Evolutionary conservation across 2,797 vertebrate species (phyloP).

Genomic region (Tokudaia muenninki): DNA sequence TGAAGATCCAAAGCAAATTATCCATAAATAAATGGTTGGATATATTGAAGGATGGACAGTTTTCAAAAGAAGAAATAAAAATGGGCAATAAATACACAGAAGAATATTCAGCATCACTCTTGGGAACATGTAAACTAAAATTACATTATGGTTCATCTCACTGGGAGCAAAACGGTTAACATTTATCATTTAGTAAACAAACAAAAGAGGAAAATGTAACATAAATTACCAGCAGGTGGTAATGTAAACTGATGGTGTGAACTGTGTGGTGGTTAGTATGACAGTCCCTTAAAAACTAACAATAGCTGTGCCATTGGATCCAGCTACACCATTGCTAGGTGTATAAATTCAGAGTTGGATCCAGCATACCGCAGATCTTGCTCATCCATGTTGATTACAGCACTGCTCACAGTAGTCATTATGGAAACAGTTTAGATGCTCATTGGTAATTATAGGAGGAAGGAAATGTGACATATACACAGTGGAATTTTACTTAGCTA

Average conservation of each 20-base stretch:
- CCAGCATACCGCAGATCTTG: not conserved
- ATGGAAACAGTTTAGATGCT: not conserved
- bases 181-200: not conserved
- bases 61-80: not conserved
- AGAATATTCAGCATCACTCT: not conserved
- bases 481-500: not conserved
- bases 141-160: not conserved
- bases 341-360: not conserved
- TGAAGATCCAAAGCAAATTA: not conserved
- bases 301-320: not conserved
- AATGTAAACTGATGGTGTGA: not conserved
- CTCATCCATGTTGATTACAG: not conserved
- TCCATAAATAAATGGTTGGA: not conserved
- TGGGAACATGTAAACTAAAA: not conserved
- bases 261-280: not conserved
- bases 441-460: not conserved
- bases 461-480: not conserved
- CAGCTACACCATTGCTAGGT: fast-evolving
- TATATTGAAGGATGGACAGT: not conserved
- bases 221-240: not conserved
- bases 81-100: not conserved
- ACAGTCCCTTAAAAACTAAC: not conserved
- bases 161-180: not conserved
- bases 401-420: not conserved
- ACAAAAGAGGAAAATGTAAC: not conserved